Percentiles rank a stretch among this genome's conserved stretches.
Evolutionary conservation across 2,888 invertebrate genomes (phyloP).

Genomic region (Psylliodes chrysocephalus): DNA sequence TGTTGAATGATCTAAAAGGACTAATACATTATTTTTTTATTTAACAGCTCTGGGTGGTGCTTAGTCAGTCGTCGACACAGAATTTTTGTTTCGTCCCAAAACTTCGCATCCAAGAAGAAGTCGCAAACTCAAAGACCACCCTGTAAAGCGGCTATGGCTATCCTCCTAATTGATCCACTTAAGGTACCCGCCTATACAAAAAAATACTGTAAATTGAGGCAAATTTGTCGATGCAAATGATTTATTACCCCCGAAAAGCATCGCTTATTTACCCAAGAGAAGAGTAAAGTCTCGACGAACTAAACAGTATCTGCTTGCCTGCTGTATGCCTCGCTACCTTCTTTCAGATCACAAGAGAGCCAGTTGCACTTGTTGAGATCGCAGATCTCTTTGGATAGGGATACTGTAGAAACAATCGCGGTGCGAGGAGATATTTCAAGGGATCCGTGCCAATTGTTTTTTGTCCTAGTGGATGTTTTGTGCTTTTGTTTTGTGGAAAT

Average conservation of each 20-base stretch:
- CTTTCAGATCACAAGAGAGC: background rate
- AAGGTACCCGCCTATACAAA: slow-evolving; percentile 20
- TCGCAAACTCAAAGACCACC: slow-evolving; percentile 9
- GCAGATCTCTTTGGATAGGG: slow-evolving; percentile 29
- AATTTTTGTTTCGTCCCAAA: background rate
- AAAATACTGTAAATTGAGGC: slow-evolving; percentile 33
- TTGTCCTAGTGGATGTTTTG: slow-evolving; percentile 22
- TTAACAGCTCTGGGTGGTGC: no score
- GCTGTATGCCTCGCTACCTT: slow-evolving; percentile 19
- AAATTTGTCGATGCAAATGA: slow-evolving; percentile 34
- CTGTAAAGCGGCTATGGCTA: slow-evolving; percentile 2
- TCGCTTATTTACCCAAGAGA: slow-evolving; percentile 23
- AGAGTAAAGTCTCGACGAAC: slow-evolving; percentile 3
- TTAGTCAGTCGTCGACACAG: background rate
- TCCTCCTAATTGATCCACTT: slow-evolving; percentile 21
- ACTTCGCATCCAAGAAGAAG: no score
- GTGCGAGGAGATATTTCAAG: background rate
- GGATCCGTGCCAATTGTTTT: slow-evolving; percentile 4
- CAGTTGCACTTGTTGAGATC: slow-evolving; percentile 8
- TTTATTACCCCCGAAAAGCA: slow-evolving; percentile 29
- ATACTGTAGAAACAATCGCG: slow-evolving; percentile 12
- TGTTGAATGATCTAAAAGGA: no score
- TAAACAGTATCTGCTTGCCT: slow-evolving; percentile 28
- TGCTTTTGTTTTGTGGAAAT: slow-evolving; percentile 34
- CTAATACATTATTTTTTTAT: no score